Evolutionary conservation across 2,888 invertebrate species (phyloP).

Genomic region (Ditylenchus weischeri): DNA sequence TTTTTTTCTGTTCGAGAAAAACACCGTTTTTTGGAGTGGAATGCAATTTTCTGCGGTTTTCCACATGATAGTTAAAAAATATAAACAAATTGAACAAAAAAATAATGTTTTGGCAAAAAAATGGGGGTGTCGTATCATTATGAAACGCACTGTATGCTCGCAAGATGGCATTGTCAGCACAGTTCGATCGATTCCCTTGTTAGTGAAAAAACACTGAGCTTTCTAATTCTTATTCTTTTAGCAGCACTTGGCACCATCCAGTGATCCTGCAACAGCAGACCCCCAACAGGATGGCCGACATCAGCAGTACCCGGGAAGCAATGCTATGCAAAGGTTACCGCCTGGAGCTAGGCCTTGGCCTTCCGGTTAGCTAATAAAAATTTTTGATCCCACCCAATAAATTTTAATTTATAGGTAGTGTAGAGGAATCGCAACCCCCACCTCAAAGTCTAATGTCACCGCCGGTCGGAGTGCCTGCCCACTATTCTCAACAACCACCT

Average conservation of each 20-base stretch:
- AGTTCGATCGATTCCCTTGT: too few species aligned
- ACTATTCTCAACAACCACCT: slow-evolving; percentile 12
- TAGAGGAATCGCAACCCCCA: slow-evolving; percentile 5
- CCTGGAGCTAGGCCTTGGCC: slow-evolving; percentile 4
- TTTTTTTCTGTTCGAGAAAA: too few species aligned
- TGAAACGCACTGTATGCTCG: too few species aligned
- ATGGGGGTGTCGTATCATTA: too few species aligned
- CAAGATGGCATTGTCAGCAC: too few species aligned
- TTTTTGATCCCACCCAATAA: not conserved
- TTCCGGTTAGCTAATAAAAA: not conserved
- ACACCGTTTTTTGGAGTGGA: too few species aligned
- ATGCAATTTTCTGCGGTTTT: too few species aligned
- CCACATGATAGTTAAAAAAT: too few species aligned
- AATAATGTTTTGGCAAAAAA: too few species aligned
- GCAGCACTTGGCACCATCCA: not conserved
- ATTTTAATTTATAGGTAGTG: not conserved
- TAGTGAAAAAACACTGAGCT: too few species aligned
- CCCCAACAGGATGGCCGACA: not conserved
- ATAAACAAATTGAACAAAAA: too few species aligned
- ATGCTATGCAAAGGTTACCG: slow-evolving; percentile 1
- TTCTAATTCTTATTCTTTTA: not conserved
- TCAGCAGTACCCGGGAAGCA: too few species aligned
- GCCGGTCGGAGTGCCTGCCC: not conserved
- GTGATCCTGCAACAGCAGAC: not conserved
- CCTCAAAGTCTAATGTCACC: slow-evolving; percentile 9